Conservation (phyloP, 1,140 invertebrate genomes). For the Linepithema humile region DNA sequence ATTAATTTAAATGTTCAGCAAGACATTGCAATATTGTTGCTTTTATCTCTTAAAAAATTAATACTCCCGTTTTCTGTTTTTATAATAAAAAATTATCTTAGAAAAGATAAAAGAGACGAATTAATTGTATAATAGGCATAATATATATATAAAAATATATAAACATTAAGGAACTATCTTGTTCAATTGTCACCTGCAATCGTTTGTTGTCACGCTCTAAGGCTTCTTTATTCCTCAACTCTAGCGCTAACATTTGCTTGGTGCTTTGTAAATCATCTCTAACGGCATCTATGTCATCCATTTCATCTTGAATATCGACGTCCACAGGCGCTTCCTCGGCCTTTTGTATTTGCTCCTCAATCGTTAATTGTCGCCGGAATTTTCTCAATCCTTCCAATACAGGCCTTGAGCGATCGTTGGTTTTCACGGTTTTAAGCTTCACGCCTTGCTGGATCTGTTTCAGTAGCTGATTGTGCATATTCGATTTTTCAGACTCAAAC, state of each 20-base stretch:
- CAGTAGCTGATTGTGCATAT: constrained; percentile 92
- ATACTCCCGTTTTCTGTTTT: too few relatives aligned
- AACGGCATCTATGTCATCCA: constrained; percentile 96
- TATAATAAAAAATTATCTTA: not conserved
- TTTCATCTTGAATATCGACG: constrained; percentile 90
- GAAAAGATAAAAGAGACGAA: not conserved
- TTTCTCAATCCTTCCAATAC: constrained; percentile 93
- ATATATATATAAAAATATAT: not conserved
- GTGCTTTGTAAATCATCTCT: constrained; percentile 95
- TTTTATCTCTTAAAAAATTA: too few relatives aligned
- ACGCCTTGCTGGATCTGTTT: constrained; percentile 93
- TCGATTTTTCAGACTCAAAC: constrained; percentile 94
- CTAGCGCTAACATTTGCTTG: constrained; percentile 94
- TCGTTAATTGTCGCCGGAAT: constrained; percentile 94
- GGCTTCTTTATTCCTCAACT: constrained; percentile 93
- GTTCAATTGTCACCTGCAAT: constrained; percentile 84
- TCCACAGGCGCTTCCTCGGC: constrained; percentile 85
- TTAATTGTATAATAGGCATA: not conserved
- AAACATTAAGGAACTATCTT: not conserved
- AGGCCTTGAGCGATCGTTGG: constrained; percentile 94
- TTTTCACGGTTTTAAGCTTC: constrained; percentile 90
- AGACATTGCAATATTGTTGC: too few relatives aligned
- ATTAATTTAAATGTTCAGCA: not conserved
- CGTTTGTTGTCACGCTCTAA: constrained; percentile 94
- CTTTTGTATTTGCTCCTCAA: constrained; percentile 94